phyloP scores from a whole-genome alignment of 2,888 invertebrate genomes.

The Aleiodes leptofemur region DNA sequence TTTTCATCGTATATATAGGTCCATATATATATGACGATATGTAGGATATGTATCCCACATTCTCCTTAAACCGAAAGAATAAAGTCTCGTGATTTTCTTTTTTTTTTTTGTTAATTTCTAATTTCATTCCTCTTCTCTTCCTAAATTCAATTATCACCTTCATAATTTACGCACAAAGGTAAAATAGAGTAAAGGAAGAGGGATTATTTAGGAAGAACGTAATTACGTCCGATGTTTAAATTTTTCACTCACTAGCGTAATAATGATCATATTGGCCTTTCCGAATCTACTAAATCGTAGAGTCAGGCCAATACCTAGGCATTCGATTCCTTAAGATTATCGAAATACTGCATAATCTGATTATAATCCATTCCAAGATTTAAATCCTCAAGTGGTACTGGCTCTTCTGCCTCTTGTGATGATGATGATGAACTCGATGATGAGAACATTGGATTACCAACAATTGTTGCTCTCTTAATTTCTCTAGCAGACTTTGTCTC shows the following conservation, averaged over 20 bases:
- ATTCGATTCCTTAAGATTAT: conserved; percentile 96
- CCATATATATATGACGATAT: not conserved
- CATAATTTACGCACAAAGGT: too few species aligned
- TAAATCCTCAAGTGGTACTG: conserved; percentile 87
- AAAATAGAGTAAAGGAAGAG: not conserved
- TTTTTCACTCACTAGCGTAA: not conserved
- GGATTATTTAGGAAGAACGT: conserved; percentile 29
- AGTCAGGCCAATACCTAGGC: conserved; percentile 89
- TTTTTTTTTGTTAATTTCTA: not conserved
- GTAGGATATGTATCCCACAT: conserved; percentile 25
- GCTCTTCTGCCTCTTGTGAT: conserved; percentile 78
- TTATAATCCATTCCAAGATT: conserved; percentile 95
- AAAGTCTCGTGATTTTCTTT: conserved; percentile 8
- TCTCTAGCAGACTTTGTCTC: conserved; percentile 75
- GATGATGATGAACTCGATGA: conserved; percentile 70
- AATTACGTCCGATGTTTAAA: conserved; percentile 1
- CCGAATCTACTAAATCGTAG: conserved; percentile 82
- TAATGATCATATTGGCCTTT: conserved; percentile 49
- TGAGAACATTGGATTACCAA: conserved; percentile 93
- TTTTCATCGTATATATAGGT: conserved; percentile 23
- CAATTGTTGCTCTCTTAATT: conserved; percentile 89
- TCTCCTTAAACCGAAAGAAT: not conserved
- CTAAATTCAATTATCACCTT: too few species aligned
- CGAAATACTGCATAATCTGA: conserved; percentile 98
- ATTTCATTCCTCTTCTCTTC: not conserved